Percentiles rank a stretch among this genome's conserved stretches.
These are phyloP conservation scores for Rhingia rostrata DNA, from an alignment of 2,888 invertebrate species.

Conservation along the genomic window DNA sequence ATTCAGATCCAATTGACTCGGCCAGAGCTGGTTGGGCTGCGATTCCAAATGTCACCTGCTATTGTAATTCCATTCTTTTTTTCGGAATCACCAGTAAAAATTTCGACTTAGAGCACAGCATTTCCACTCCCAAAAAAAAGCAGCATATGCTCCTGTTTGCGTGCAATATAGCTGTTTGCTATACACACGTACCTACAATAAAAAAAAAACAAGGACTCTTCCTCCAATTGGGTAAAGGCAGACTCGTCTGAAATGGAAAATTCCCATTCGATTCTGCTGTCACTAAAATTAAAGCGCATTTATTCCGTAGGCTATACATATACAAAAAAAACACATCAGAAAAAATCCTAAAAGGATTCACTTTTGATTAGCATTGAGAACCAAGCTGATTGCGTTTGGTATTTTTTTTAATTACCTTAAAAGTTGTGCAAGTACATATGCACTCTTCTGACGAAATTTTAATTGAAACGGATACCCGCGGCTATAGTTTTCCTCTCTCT, in stretches of 20 bases:
- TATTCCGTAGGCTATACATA: slow-evolving; percentile 28
- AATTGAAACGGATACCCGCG: slow-evolving; percentile 46
- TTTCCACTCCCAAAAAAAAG: slow-evolving; percentile 4
- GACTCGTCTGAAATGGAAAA: slow-evolving; percentile 47
- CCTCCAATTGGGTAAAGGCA: slow-evolving; percentile 35
- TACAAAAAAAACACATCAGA: background rate
- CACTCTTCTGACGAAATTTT: slow-evolving; percentile 3
- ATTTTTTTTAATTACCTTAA: slow-evolving; percentile 71
- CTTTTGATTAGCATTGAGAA: slow-evolving; percentile 61
- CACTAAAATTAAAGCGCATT: slow-evolving; percentile 63
- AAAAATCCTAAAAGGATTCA: slow-evolving; percentile 42
- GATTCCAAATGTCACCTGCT: slow-evolving; percentile 36
- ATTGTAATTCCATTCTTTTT: slow-evolving; percentile 25
- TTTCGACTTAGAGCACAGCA: background rate
- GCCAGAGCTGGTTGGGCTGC: background rate
- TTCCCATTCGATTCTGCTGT: slow-evolving; percentile 48
- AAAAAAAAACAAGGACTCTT: background rate
- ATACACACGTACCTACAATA: background rate
- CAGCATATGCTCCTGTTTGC: slow-evolving; percentile 33
- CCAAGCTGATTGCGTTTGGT: slow-evolving; percentile 50
- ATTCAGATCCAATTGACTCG: slow-evolving; percentile 58
- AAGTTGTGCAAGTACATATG: slow-evolving; percentile 20
- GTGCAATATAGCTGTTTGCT: slow-evolving; percentile 47
- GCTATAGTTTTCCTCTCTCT: background rate
- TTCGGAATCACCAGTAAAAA: background rate